Percentiles rank a stretch among this genome's conserved stretches.
Evolutionary conservation across 1,140 invertebrate genomes (phyloP).

Genomic region (Cataglyphis hispanica): DNA sequence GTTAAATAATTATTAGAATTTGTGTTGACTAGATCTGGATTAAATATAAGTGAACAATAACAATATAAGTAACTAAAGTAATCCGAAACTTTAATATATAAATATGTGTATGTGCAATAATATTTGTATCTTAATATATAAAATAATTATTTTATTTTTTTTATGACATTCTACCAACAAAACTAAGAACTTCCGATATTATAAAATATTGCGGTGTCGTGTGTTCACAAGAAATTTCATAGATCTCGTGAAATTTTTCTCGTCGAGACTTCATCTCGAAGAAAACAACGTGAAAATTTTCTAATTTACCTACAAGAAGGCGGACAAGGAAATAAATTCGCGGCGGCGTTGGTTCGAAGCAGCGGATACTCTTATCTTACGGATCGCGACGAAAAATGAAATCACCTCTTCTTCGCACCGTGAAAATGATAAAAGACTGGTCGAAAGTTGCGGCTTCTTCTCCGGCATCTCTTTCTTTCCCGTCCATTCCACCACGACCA

Average conservation of each 20-base stretch:
- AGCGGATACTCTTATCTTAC: slow-evolving; percentile 17
- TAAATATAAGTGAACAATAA: neutral
- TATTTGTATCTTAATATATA: neutral
- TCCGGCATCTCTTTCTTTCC: neutral
- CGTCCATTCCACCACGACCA: slow-evolving; percentile 5
- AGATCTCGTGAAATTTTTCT: slow-evolving; percentile 1
- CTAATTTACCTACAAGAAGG: slow-evolving; percentile 37
- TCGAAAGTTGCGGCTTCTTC: neutral
- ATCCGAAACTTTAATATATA: neutral
- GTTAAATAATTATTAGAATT: slow-evolving; percentile 10
- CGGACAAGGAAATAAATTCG: neutral
- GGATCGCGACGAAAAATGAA: slow-evolving; percentile 48
- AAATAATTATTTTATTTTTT: neutral
- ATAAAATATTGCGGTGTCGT: neutral
- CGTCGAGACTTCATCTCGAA: neutral
- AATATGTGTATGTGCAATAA: neutral
- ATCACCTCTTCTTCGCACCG: slow-evolving; percentile 24
- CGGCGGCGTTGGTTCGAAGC: slow-evolving; percentile 9
- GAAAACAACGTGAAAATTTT: neutral
- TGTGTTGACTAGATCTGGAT: neutral
- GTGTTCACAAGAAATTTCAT: slow-evolving; percentile 2
- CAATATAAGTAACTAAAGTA: neutral
- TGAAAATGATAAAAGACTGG: slow-evolving; percentile 64
- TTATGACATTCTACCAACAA: neutral
- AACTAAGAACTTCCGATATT: neutral